Evolutionary conservation across 2,797 vertebrate genomes (phyloP).

Genomic region (Agapornis canus): DNA sequence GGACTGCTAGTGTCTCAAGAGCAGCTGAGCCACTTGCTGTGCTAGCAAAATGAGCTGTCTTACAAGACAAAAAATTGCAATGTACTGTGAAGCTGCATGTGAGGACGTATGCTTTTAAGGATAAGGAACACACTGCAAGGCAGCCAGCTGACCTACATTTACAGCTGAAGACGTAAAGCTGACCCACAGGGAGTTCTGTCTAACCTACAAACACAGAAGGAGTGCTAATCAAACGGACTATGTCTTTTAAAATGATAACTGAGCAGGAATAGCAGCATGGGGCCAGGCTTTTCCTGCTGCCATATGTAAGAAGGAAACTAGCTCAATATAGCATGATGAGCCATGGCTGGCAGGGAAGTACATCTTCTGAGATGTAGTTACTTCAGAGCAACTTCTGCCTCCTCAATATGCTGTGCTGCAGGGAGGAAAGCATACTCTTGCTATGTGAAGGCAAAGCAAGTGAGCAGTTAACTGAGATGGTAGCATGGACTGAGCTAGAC

Average conservation of each 20-base stretch:
- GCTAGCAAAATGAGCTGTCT: background rate
- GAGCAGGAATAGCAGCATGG: background rate
- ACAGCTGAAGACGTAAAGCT: conserved; percentile 19
- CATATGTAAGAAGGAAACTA: background rate
- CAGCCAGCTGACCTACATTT: conserved; percentile 57
- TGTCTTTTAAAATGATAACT: background rate
- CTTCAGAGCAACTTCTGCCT: background rate
- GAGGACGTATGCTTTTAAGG: background rate
- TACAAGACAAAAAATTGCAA: background rate
- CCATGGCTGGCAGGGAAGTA: background rate
- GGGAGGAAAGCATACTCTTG: background rate
- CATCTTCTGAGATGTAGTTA: too few relatives aligned
- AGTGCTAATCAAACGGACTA: background rate
- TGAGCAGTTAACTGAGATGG: background rate
- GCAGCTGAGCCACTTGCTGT: background rate
- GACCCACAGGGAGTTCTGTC: conserved; percentile 32
- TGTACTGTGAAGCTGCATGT: background rate
- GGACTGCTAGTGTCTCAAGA: background rate
- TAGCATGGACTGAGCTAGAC: background rate
- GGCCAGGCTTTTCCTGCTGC: background rate
- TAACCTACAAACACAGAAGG: conserved; percentile 49
- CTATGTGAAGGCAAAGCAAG: background rate
- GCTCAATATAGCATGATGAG: background rate
- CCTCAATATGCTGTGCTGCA: background rate
- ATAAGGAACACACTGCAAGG: background rate